Conservation (phyloP, 2,113 vertebrate species). For the Triplophysa rosa region DNA sequence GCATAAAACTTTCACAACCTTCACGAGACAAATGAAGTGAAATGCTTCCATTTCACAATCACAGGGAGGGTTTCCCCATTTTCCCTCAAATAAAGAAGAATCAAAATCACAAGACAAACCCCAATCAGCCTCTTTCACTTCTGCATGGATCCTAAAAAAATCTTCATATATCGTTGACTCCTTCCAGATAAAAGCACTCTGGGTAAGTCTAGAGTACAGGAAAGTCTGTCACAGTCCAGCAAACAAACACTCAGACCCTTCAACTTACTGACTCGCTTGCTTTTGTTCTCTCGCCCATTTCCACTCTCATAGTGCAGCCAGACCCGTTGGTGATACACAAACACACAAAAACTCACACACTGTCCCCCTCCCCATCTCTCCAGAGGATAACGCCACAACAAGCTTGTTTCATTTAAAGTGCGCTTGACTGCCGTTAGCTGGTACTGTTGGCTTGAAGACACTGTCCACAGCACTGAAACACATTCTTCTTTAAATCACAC, state of each 20-base stretch:
- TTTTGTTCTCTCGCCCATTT: slow-evolving; percentile 17
- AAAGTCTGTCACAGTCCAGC: slow-evolving; percentile 41
- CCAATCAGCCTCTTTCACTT: not conserved
- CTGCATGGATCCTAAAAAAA: not conserved
- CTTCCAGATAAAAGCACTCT: not conserved
- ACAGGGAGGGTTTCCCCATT: not conserved
- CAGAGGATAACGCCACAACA: slow-evolving; percentile 14
- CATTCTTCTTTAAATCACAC: slow-evolving; percentile 39
- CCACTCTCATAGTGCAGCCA: slow-evolving; percentile 27
- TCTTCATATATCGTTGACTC: not conserved
- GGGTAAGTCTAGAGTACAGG: not conserved
- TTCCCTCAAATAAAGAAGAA: too few relatives aligned
- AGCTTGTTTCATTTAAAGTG: slow-evolving; percentile 43
- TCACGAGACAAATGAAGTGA: slow-evolving; percentile 14
- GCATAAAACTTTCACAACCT: not conserved
- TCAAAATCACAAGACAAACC: not conserved
- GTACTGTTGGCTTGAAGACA: slow-evolving; percentile 20
- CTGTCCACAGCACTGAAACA: slow-evolving; percentile 22
- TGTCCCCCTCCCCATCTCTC: not conserved
- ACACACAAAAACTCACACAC: slow-evolving; percentile 21
- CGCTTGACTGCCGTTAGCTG: slow-evolving; percentile 28
- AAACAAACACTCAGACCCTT: slow-evolving; percentile 44
- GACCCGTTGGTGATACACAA: slow-evolving; percentile 14
- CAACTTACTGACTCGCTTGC: slow-evolving; percentile 16
- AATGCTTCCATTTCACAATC: not conserved